These are phyloP conservation scores for Ataeniobius toweri DNA, from an alignment of 2,797 vertebrate species.

Conservation along the genomic window DNA sequence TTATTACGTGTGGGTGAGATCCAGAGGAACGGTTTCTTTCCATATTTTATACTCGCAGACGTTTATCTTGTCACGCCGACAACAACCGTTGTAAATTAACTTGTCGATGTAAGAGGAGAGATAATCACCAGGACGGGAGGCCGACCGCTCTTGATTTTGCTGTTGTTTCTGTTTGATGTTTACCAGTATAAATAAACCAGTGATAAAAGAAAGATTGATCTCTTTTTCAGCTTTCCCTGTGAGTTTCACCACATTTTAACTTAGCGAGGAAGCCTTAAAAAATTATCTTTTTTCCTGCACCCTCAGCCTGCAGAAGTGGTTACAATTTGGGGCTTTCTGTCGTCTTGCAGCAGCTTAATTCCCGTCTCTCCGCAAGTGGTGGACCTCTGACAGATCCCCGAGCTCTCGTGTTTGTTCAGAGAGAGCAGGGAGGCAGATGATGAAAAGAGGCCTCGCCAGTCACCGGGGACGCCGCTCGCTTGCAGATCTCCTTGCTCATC, in stretches of 20 bases:
- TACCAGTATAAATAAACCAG: slow-evolving; percentile 81
- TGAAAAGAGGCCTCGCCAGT: slow-evolving; percentile 76
- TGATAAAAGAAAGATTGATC: slow-evolving; percentile 67
- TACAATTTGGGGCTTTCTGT: slow-evolving; percentile 48
- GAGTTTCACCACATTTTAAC: slow-evolving; percentile 8
- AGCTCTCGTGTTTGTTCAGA: slow-evolving; percentile 73
- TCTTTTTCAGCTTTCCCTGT: slow-evolving; percentile 41
- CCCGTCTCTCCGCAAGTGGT: slow-evolving; percentile 44
- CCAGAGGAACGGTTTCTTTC: slow-evolving; percentile 54
- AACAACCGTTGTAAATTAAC: slow-evolving; percentile 73
- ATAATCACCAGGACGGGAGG: slow-evolving; percentile 63
- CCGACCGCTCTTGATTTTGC: slow-evolving; percentile 78
- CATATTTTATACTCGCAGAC: slow-evolving; percentile 68
- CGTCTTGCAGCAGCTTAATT: slow-evolving; percentile 46
- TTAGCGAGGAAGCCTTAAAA: slow-evolving; percentile 23
- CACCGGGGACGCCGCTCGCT: slow-evolving; percentile 61
- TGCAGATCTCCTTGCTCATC: slow-evolving; percentile 45
- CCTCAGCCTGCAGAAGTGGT: slow-evolving; percentile 27
- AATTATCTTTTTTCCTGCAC: slow-evolving; percentile 24
- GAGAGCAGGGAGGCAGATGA: slow-evolving; percentile 65
- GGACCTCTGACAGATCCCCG: slow-evolving; percentile 65
- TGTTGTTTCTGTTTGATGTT: slow-evolving; percentile 84
- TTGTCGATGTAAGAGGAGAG: slow-evolving; percentile 62
- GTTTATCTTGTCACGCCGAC: slow-evolving; percentile 50
- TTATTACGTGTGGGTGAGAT: slow-evolving; percentile 39